Base-by-base conservation (phyloP, 2,888 invertebrate species). In the Theretra japonica region DNA sequence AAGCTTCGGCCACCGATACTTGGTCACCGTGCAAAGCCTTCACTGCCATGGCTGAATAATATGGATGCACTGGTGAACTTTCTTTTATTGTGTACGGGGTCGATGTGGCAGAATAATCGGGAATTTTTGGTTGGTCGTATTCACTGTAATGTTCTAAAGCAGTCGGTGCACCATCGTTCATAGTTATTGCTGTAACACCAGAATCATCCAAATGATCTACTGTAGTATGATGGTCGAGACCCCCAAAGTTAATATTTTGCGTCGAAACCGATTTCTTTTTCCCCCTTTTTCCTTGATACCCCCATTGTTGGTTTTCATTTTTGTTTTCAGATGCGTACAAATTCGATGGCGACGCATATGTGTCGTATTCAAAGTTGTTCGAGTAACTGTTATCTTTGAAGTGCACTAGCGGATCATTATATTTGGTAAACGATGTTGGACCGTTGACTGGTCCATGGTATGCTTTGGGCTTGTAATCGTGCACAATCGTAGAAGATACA, bases 231-330 rank as follows among this genome's bases (percentile, higher is more conserved):
- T 89, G 90, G 70, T 91, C 91, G 77, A 90, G 86, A 28, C 90
- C 89, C 17, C 92, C 92, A 79, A 94, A 93, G 72, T 85, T 91
- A 59, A 94, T 89, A 74, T 92, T 94, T 80, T 94, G 94, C 0
- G 90, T 90, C 2, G 94, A 94, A 75, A 93, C 83, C 0, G 94
- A 93, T 76, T 94, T 94, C 74, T 92, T 92, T 79, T 87, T 89
- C 8, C 86, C 86, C 75, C 84, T 92, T 74, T 86, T 86, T 17
- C 76, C 78, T 60, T 83, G 83, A 71, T 75, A 79, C 56, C 80
- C 75, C 75, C 80, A 77, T 25, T 77, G 76, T 1, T 82, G 75
- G 58, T 84, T 84, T 56, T 87, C 82, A 48, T 83, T 84, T 79
- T 86, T 87, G 62, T 87, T 84, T 72, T 88, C 88, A 11, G 90